These are phyloP conservation scores for Psittacula cyanocephala DNA, from an alignment of 2,113 vertebrate genomes.

Conservation along the genomic window DNA sequence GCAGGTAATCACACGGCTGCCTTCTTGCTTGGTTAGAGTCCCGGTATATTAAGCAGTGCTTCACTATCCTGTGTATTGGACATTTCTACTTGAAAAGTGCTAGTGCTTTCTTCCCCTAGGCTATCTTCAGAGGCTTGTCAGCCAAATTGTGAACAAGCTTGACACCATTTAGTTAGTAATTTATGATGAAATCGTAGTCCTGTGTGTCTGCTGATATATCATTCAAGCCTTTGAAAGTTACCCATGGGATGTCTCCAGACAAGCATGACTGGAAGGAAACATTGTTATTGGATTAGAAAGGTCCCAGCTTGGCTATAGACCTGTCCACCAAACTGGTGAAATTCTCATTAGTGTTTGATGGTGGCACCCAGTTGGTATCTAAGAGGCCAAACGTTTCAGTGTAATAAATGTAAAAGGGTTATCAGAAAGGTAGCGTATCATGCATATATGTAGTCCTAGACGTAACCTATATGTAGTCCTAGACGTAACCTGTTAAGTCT, in stretches of 20 bases:
- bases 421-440: not conserved
- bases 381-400: not conserved
- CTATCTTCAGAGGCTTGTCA: not conserved
- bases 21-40: not conserved
- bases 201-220: not conserved
- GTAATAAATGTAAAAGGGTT: not conserved
- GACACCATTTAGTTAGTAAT: not conserved
- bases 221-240: not conserved
- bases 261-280: not conserved
- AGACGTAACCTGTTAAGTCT: not conserved
- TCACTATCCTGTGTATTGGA: not conserved
- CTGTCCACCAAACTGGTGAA: not conserved
- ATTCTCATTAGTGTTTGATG: not conserved
- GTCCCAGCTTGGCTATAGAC: not conserved
- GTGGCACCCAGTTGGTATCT: not conserved
- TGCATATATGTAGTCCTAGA: not conserved
- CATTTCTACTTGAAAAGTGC: not conserved
- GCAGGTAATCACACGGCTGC: not conserved
- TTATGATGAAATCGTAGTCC: not conserved
- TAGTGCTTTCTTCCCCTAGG: not conserved
- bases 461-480: not conserved
- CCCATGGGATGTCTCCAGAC: not conserved
- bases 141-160: not conserved
- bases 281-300: not conserved
- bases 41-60: not conserved